Evolutionary conservation across 2,888 invertebrate species (phyloP).

Genomic region (Seira ritae): DNA sequence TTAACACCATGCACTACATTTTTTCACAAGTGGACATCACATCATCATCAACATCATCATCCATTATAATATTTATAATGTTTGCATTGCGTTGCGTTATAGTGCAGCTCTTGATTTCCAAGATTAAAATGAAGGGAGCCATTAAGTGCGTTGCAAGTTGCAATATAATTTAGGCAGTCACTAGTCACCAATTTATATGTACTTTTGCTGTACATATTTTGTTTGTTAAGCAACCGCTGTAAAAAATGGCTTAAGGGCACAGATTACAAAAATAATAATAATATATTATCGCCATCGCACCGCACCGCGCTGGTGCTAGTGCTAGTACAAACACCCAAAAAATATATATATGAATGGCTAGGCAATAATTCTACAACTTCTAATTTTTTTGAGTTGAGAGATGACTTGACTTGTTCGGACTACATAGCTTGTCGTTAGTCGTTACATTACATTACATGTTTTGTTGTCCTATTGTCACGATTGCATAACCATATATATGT

Average conservation of each 20-base stretch:
- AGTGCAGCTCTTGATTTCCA: neutral
- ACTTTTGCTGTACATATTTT: no score
- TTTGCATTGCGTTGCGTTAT: neutral
- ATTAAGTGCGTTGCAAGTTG: neutral
- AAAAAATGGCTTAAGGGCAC: constrained; percentile 35
- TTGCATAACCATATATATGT: constrained; percentile 5
- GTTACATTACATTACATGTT: neutral
- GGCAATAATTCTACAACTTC: neutral
- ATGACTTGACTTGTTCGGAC: neutral
- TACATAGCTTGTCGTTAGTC: neutral
- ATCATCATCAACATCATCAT: no score
- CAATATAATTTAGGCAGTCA: no score
- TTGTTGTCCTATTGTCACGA: constrained; percentile 4
- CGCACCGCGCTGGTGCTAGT: no score
- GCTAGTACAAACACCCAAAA: constrained; percentile 4
- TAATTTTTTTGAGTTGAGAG: neutral
- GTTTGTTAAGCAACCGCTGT: constrained; percentile 12
- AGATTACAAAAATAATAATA: constrained; percentile 29
- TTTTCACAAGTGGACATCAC: neutral
- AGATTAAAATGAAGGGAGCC: neutral
- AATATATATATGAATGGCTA: neutral
- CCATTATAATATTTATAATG: neutral
- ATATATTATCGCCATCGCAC: neutral
- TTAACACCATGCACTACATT: constrained; percentile 19
- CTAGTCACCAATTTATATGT: no score